Conservation (phyloP, 2,888 invertebrate species). For the Anthophora plumipes region DNA sequence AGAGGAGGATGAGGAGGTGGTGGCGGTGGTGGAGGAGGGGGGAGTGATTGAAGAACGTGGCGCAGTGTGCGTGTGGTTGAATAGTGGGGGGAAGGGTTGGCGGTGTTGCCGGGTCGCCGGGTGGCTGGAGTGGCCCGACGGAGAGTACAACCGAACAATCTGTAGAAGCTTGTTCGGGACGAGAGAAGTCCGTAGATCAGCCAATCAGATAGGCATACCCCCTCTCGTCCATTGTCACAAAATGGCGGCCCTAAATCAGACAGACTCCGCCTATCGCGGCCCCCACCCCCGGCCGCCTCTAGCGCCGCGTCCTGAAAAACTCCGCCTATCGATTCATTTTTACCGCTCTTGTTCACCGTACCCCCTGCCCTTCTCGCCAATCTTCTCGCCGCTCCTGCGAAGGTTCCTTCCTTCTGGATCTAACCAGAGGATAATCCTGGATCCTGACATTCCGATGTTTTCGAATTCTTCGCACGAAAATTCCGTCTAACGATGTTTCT, state of each 20-base stretch:
- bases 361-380: slow-evolving; percentile 23
- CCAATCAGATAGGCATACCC: slow-evolving; percentile 84
- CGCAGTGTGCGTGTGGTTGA: background rate
- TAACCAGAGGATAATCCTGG: too few relatives aligned
- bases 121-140: slow-evolving; percentile 77
- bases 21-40: background rate
- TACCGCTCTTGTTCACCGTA: slow-evolving; percentile 79
- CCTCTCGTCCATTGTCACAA: slow-evolving; percentile 84
- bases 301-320: slow-evolving; percentile 82
- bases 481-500: too few relatives aligned
- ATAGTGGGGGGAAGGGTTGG: slow-evolving; percentile 49
- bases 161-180: slow-evolving; percentile 84
- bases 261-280: slow-evolving; percentile 83
- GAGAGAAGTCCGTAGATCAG: slow-evolving; percentile 84
- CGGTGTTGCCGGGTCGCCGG: slow-evolving; percentile 79
- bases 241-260: slow-evolving; percentile 85
- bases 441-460: too few relatives aligned
- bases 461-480: too few relatives aligned
- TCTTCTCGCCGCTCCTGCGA: background rate
- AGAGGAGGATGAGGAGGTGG: too few relatives aligned
- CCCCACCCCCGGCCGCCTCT: slow-evolving; percentile 74
- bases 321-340: slow-evolving; percentile 85
- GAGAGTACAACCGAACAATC: slow-evolving; percentile 84
- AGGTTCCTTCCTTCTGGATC: too few relatives aligned
- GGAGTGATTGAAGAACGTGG: background rate